phyloP scores from a whole-genome alignment of 1,140 invertebrate genomes.

The Polyergus mexicanus region DNA sequence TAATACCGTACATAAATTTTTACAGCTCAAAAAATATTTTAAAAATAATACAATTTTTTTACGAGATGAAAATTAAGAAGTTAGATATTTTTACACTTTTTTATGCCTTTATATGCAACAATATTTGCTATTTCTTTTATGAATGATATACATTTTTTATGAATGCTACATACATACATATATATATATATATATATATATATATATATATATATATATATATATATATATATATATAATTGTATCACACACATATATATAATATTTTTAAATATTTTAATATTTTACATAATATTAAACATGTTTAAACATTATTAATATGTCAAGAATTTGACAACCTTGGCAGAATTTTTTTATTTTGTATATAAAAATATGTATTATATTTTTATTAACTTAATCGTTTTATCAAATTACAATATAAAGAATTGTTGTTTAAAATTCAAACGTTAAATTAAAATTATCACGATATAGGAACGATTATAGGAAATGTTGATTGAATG shows the following conservation, averaged over 20 bases:
- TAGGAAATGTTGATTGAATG: neutral
- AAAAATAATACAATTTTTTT: neutral
- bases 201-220: no score
- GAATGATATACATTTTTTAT: neutral
- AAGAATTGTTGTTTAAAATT: neutral
- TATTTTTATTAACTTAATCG: neutral
- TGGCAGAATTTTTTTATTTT: neutral
- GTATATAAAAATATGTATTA: conserved; percentile 1
- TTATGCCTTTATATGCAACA: neutral
- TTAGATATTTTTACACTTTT: neutral
- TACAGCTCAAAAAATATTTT: neutral
- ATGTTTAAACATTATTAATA: neutral
- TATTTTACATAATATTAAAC: neutral
- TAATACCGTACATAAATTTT: neutral
- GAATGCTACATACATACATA: neutral
- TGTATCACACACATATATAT: neutral
- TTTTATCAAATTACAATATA: neutral
- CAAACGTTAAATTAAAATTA: neutral
- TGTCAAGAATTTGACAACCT: conserved; percentile 6
- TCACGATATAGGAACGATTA: neutral
- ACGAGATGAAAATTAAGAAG: neutral
- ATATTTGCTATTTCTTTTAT: neutral
- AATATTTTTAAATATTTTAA: neutral
- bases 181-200: no score
- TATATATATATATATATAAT: neutral